Percentiles rank a stretch among this genome's conserved stretches.
These are phyloP conservation scores for Allophyes oxyacanthae DNA, from an alignment of 2,888 invertebrate species.

Conservation along the genomic window DNA sequence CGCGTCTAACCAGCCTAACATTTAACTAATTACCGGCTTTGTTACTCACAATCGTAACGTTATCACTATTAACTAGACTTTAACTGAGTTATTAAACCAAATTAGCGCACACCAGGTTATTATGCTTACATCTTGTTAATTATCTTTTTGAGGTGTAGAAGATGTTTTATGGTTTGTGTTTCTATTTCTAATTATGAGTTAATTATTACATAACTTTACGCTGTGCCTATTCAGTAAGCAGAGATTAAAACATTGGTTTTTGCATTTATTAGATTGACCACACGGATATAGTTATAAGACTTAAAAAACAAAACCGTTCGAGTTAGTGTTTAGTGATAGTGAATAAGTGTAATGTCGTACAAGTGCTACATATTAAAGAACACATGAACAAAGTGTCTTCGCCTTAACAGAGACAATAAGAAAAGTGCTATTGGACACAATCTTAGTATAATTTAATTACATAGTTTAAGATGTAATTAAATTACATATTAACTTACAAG, in stretches of 20 bases:
- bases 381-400: too few relatives aligned
- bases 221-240: conserved; percentile 15
- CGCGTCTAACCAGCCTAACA: conserved; percentile 18
- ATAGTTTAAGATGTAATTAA: too few relatives aligned
- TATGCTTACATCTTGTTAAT: conserved; percentile 38
- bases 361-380: too few relatives aligned
- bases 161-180: conserved; percentile 22
- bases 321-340: too few relatives aligned
- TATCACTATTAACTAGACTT: conserved; percentile 37
- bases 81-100: conserved; percentile 39
- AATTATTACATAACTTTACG: conserved; percentile 34
- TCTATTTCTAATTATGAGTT: conserved; percentile 27
- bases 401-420: too few relatives aligned
- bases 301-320: too few relatives aligned
- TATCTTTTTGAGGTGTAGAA: conserved; percentile 24
- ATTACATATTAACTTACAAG: too few relatives aligned
- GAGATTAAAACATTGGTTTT: background rate
- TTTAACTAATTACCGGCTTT: conserved; percentile 31
- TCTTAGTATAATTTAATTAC: too few relatives aligned
- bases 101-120: conserved; percentile 30
- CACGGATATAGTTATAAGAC: too few relatives aligned
- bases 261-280: too few relatives aligned
- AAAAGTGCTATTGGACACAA: too few relatives aligned
- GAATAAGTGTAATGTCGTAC: too few relatives aligned
- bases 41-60: conserved; percentile 24